Evolutionary conservation across 2,888 invertebrate genomes (phyloP).

Genomic region (Petrolisthes cinctipes): DNA sequence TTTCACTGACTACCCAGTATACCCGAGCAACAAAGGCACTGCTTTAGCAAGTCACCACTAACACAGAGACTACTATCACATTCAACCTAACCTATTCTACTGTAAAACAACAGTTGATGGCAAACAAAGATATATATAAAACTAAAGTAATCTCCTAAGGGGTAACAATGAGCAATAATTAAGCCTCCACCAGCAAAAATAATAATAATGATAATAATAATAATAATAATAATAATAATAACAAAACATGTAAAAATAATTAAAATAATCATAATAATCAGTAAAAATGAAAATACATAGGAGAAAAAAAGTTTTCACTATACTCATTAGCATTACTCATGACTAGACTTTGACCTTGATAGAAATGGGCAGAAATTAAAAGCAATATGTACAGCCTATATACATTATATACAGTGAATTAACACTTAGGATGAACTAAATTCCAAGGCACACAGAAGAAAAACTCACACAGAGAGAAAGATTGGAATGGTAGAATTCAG

Average conservation of each 20-base stretch:
- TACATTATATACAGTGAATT: no score
- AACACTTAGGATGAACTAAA: no score
- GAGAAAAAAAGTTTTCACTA: not conserved
- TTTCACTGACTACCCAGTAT: no score
- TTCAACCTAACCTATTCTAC: no score
- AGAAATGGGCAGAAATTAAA: not conserved
- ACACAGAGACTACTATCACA: no score
- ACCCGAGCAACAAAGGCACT: no score
- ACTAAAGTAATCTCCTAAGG: not conserved
- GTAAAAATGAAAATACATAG: not conserved
- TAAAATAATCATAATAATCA: not conserved
- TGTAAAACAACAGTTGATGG: not conserved
- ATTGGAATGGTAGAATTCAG: not conserved
- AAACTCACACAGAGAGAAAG: not conserved
- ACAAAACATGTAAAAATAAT: not conserved
- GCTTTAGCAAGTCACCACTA: no score
- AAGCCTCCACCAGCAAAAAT: conserved; percentile 3
- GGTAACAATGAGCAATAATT: not conserved
- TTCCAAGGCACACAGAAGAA: no score
- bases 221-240: not conserved
- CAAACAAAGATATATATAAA: not conserved
- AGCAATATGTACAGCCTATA: not conserved
- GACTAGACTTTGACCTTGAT: not conserved
- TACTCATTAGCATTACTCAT: no score
- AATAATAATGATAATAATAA: not conserved